Conservation (phyloP, 2,113 vertebrate genomes). For the Glareola pratincola region DNA sequence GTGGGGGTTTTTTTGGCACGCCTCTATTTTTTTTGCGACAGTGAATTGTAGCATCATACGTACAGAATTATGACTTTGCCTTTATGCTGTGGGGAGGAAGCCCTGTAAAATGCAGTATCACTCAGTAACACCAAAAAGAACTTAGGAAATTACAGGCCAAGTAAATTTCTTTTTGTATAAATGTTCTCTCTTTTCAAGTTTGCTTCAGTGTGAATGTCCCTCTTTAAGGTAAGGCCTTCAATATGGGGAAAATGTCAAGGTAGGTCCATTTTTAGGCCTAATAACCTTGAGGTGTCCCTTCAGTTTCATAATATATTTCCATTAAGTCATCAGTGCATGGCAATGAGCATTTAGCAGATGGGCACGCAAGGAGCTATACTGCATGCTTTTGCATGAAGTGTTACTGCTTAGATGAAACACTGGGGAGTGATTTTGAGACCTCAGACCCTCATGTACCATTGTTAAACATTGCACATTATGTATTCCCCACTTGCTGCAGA, state of each 20-base stretch:
- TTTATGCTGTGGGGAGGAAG: conserved; percentile 42
- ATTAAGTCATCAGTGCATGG: conserved; percentile 81
- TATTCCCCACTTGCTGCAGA: conserved; percentile 26
- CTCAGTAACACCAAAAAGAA: conserved; percentile 60
- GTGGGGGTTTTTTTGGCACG: conserved; percentile 3
- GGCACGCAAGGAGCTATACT: conserved; percentile 60
- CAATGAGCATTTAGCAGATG: conserved; percentile 64
- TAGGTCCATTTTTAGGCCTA: conserved; percentile 79
- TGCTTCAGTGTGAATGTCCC: conserved; percentile 83
- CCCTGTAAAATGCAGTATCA: conserved; percentile 47
- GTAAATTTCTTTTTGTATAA: conserved; percentile 82
- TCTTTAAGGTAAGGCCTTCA: conserved; percentile 84
- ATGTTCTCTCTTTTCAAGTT: conserved; percentile 86
- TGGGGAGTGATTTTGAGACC: conserved; percentile 58
- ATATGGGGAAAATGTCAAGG: conserved; percentile 77
- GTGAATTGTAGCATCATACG: not conserved
- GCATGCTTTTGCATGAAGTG: conserved; percentile 79
- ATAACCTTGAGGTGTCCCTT: conserved; percentile 71
- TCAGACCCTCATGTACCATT: conserved; percentile 47
- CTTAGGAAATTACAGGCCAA: conserved; percentile 70
- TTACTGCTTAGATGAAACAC: conserved; percentile 70
- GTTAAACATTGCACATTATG: conserved; percentile 36
- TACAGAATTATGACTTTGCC: conserved; percentile 47
- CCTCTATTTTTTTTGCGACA: conserved; percentile 29
- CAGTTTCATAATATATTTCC: conserved; percentile 76